These are phyloP conservation scores for Romanogobio albipinnatus DNA, from an alignment of 2,113 vertebrate species.

Conservation along the genomic window DNA sequence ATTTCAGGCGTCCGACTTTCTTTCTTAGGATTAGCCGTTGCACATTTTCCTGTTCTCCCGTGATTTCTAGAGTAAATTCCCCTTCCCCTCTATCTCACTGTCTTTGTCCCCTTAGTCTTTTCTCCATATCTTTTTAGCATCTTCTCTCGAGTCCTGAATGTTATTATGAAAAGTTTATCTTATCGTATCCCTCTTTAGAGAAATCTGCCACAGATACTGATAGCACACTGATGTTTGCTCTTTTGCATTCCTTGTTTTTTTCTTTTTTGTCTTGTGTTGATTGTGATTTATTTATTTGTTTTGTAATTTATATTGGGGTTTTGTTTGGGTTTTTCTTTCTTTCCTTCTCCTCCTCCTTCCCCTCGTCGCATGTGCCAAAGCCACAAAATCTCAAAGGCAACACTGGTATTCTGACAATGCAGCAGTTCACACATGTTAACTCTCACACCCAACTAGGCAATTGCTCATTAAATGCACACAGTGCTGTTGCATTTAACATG, in stretches of 20 bases:
- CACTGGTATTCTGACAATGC: slow-evolving; percentile 29
- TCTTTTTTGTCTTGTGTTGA: not conserved
- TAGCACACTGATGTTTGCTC: not conserved
- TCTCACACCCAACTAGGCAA: not conserved
- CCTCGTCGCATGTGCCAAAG: not conserved
- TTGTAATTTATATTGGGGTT: not conserved
- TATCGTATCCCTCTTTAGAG: slow-evolving; percentile 44
- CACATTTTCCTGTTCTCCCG: not conserved
- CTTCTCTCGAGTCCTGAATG: slow-evolving; percentile 60
- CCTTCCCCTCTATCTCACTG: slow-evolving; percentile 45
- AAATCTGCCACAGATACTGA: not conserved
- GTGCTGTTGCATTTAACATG: slow-evolving; percentile 8
- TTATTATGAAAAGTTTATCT: slow-evolving; percentile 59
- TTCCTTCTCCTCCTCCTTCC: not conserved
- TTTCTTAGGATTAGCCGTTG: not conserved
- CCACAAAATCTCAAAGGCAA: slow-evolving; percentile 16
- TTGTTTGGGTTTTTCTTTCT: not conserved
- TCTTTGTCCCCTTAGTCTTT: slow-evolving; percentile 24
- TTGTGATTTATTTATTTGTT: not conserved
- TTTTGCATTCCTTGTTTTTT: not conserved
- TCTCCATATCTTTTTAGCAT: slow-evolving; percentile 39
- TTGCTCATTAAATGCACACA: not conserved
- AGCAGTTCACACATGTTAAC: slow-evolving; percentile 12
- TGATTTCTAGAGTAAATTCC: not conserved
- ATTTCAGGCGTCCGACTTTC: slow-evolving; percentile 11